Base-by-base conservation (phyloP, 2,888 invertebrate species). In the Drosophila mettleri region DNA sequence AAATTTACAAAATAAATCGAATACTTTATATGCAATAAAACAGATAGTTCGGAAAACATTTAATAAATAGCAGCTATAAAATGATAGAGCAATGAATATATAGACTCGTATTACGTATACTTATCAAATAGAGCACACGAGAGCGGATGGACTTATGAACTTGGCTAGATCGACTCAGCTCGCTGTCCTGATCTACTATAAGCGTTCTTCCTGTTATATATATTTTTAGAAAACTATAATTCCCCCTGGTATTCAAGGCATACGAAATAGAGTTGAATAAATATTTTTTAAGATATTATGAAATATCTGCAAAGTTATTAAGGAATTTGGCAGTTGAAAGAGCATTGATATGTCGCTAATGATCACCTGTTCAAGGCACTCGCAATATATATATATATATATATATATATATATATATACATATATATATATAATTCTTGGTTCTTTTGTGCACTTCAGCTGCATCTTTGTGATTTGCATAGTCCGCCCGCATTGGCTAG, bases 391-490 rank as follows among this genome's bases (percentile, higher is more conserved):
- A 16, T 12, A 20, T 48, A 31, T 31, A 31, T 12, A 31, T 31
- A 31, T 31, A 29, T 29, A 29, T 8, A 14, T 18, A 24, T 3
- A 43, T n/a, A 24, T 2, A 39, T 3, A n/a, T 43, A 43, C 27
- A 43, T 39, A 14, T 16, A 36, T 43, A 45, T n/a, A 24, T 16
- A 27, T 10, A 10, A 9, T 34, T 65, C 24, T 31, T n/a, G 39
- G 27, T 27, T 51, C 36, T 45, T 14, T 16, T 9, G n/a, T 49
- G 34, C 22, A 31, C 24, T 51, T 41, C 33, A 39, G 39, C 20
- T 45, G 22, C 36, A 46, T 12, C 36, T 39, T 62, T 54, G 55
- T 38, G 65, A 73, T 69, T 73, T 74, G 75, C 70, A 69, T 74
- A 73, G 57, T 38, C 41, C 62, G 38, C 41, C 38, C 22, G 48